phyloP scores from a whole-genome alignment of 1,140 invertebrate species.

The Pseudomyrmex gracilis region DNA sequence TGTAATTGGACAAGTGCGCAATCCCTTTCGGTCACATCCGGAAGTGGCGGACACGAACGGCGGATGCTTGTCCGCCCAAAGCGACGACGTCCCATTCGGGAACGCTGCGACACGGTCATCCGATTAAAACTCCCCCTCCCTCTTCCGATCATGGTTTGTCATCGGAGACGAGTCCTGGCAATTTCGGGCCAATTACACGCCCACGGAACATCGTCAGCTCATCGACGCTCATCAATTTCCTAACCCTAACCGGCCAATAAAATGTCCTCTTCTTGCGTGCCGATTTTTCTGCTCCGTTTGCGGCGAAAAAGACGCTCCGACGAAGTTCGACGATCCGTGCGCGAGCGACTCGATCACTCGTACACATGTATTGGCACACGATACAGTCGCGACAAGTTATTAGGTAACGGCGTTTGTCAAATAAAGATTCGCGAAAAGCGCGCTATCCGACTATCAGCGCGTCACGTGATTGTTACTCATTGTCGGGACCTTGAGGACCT shows the following conservation, averaged over 20 bases:
- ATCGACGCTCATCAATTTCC: conserved; percentile 54
- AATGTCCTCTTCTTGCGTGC: not conserved
- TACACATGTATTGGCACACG: not conserved
- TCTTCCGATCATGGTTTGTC: not conserved
- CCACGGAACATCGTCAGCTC: conserved; percentile 68
- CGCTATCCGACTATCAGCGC: conserved; percentile 6
- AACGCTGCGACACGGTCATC: conserved; percentile 36
- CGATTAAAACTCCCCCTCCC: conserved; percentile 48
- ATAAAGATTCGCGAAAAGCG: not conserved
- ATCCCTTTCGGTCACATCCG: conserved; percentile 40
- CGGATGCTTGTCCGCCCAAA: conserved; percentile 66
- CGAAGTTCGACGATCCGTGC: conserved; percentile 1
- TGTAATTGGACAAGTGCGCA: conserved; percentile 20
- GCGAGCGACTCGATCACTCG: not conserved
- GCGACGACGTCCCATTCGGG: conserved; percentile 42
- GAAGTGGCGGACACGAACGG: conserved; percentile 69
- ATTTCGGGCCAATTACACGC: conserved; percentile 72
- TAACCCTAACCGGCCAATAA: conserved; percentile 59
- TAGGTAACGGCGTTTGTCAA: not conserved
- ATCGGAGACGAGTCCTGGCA: conserved; percentile 70
- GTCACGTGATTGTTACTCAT: conserved; percentile 37
- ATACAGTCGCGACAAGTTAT: not conserved
- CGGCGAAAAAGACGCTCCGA: not conserved
- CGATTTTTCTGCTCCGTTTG: conserved; percentile 35
- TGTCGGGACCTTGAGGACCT: conserved; percentile 31